Conservation (phyloP, 2,797 vertebrate species). For the Halcyon chelicuti region DNA sequence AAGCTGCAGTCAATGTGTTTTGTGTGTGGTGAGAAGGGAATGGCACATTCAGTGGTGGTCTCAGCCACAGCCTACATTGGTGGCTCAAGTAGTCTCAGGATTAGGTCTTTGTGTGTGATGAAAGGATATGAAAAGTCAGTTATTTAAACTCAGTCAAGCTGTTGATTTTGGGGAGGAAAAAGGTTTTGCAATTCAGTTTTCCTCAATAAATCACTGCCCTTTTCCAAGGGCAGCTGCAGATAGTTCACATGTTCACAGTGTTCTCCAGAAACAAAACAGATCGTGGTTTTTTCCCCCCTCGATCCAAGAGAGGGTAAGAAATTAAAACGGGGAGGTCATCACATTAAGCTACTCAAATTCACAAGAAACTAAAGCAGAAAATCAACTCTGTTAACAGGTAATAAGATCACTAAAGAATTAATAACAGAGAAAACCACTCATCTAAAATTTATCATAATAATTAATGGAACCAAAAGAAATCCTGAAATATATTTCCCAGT, state of each 20-base stretch:
- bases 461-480: not conserved
- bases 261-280: conserved; percentile 59
- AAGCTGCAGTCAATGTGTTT: conserved; percentile 97
- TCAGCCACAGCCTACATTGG: conserved; percentile 90
- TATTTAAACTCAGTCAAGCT: conserved; percentile 98
- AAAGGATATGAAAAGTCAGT: conserved; percentile 99
- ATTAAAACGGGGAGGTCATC: conserved; percentile 47
- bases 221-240: conserved; percentile 79
- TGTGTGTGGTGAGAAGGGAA: conserved; percentile 89
- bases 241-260: conserved; percentile 68
- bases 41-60: conserved; percentile 94
- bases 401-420: not conserved
- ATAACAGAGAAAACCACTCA: not conserved
- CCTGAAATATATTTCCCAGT: not conserved
- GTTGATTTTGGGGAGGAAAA: conserved; percentile 87
- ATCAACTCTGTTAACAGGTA: conserved; percentile 10
- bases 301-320: conserved; percentile 11
- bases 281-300: not conserved
- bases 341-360: conserved; percentile 48
- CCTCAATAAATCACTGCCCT: conserved; percentile 87
- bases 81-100: conserved; percentile 96
- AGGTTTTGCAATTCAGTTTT: conserved; percentile 89
- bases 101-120: conserved; percentile 92
- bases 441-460: not conserved
- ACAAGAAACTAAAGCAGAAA: conserved; percentile 15